A percentile compares a stretch with the other conserved stretches of the same genome.
These are phyloP conservation scores for Tiaroga cobitis DNA, from an alignment of 2,797 vertebrate species.

Conservation along the genomic window DNA sequence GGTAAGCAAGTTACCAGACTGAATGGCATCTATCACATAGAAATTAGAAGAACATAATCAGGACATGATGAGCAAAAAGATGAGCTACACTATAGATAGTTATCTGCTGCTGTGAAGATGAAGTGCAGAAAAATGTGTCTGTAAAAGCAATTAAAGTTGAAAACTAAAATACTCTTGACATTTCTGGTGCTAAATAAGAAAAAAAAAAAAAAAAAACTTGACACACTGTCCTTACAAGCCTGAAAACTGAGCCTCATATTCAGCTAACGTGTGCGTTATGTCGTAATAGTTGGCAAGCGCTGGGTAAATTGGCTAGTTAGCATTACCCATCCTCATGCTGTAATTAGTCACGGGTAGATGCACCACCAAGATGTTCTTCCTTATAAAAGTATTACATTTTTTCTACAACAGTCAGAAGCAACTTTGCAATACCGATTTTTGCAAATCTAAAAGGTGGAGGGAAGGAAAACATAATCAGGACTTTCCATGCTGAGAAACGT, in stretches of 20 bases:
- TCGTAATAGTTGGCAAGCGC: conserved; percentile 25
- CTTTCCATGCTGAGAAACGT: too few relatives aligned
- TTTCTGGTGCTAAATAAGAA: conserved; percentile 37
- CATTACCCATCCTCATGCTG: conserved; percentile 38
- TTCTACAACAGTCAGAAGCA: conserved; percentile 28
- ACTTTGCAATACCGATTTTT: conserved; percentile 19
- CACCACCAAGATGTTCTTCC: conserved; percentile 47
- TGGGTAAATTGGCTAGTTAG: conserved; percentile 50
- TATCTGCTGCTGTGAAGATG: not conserved
- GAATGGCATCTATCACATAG: conserved; percentile 7
- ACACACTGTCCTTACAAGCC: conserved; percentile 41
- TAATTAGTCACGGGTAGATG: conserved; percentile 57
- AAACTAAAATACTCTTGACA: conserved; percentile 47
- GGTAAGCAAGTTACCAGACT: not conserved
- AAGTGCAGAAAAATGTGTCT: not conserved
- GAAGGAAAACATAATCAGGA: too few relatives aligned
- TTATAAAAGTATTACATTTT: conserved; percentile 18
- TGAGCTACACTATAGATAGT: not conserved
- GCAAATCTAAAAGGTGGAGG: conserved; percentile 41
- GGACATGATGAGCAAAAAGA: not conserved
- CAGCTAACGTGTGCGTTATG: conserved; percentile 7
- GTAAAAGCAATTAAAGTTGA: conserved; percentile 53
- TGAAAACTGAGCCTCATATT: conserved; percentile 36
- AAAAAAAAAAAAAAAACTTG: conserved; percentile 42
- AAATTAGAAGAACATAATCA: conserved; percentile 8